These are phyloP conservation scores for Eristalinus sepulchralis DNA, from an alignment of 2,888 invertebrate genomes.

Conservation along the genomic window DNA sequence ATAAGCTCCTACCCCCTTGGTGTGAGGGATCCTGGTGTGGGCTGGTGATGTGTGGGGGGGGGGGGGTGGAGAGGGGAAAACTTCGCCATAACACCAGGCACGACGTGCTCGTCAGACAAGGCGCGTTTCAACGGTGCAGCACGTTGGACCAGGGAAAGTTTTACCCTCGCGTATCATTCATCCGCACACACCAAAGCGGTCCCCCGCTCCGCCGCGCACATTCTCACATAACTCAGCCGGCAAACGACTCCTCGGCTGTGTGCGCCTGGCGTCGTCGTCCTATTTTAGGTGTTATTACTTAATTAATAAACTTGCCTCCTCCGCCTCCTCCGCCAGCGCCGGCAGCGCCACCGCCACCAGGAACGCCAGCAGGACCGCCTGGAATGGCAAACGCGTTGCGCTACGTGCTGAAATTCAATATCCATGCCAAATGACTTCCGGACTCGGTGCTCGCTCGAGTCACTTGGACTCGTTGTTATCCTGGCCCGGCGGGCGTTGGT, in stretches of 20 bases:
- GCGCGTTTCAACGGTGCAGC: constrained; percentile 1
- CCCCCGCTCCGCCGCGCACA: constrained; percentile 23
- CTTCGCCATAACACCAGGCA: constrained; percentile 39
- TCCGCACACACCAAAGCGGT: constrained; percentile 48
- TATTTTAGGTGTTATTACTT: constrained; percentile 71
- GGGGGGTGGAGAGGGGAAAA: background rate
- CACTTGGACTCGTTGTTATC: constrained; percentile 63
- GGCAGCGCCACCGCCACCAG: background rate
- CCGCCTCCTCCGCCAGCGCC: background rate
- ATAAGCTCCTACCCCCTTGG: constrained; percentile 30
- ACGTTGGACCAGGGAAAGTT: constrained; percentile 16
- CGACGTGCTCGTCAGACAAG: constrained; percentile 20
- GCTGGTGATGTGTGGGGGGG: too few species aligned
- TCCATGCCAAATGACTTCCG: constrained; percentile 71
- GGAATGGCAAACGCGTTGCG: constrained; percentile 65
- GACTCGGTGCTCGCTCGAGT: constrained; percentile 44
- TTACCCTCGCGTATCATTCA: constrained; percentile 44
- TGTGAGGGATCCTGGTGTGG: background rate
- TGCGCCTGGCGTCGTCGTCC: constrained; percentile 36
- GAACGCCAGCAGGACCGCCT: constrained; percentile 10
- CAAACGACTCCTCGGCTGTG: constrained; percentile 31
- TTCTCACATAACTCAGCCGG: constrained; percentile 64
- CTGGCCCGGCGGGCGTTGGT: constrained; percentile 36
- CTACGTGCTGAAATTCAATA: constrained; percentile 71
- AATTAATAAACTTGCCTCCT: constrained; percentile 69